Evolutionary conservation across 2,888 invertebrate genomes (phyloP).

Genomic region (Crossocerus cetratus): DNA sequence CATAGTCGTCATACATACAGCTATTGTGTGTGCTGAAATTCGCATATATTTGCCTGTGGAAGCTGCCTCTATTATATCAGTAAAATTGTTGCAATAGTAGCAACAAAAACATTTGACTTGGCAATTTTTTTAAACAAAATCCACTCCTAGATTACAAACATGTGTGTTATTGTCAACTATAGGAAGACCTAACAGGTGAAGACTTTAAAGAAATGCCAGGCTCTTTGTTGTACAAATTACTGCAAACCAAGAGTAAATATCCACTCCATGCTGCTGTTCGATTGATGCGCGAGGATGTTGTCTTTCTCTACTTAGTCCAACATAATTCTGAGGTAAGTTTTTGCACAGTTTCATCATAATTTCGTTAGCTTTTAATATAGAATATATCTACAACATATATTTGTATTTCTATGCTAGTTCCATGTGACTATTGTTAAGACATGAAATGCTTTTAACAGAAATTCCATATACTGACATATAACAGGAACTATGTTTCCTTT

Average conservation of each 20-base stretch:
- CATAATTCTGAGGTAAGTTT: constrained; percentile 90
- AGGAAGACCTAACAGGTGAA: constrained; percentile 85
- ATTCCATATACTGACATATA: constrained; percentile 12
- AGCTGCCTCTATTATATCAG: too few relatives aligned
- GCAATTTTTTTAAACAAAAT: too few relatives aligned
- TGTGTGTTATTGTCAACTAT: constrained; percentile 35
- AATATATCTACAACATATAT: too few relatives aligned
- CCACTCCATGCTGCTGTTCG: constrained; percentile 94
- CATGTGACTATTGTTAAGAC: too few relatives aligned
- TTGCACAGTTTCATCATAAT: neutral
- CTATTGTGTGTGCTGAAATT: too few relatives aligned
- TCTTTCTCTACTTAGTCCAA: constrained; percentile 95
- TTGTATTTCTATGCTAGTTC: too few relatives aligned
- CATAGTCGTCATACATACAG: too few relatives aligned
- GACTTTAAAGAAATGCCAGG: constrained; percentile 97
- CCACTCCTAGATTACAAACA: too few relatives aligned
- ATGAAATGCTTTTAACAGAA: neutral
- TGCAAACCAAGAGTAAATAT: constrained; percentile 92
- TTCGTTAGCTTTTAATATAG: neutral
- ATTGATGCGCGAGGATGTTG: constrained; percentile 93
- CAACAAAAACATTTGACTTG: too few relatives aligned
- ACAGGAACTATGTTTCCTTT: neutral
- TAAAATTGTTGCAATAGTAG: too few relatives aligned
- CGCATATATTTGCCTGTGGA: too few relatives aligned
- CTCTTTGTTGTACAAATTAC: constrained; percentile 91